A percentile compares a stretch with the other conserved stretches of the same genome.
These are phyloP conservation scores for Oceanodroma leucorhoa DNA, from an alignment of 2,797 vertebrate species.

Conservation along the genomic window DNA sequence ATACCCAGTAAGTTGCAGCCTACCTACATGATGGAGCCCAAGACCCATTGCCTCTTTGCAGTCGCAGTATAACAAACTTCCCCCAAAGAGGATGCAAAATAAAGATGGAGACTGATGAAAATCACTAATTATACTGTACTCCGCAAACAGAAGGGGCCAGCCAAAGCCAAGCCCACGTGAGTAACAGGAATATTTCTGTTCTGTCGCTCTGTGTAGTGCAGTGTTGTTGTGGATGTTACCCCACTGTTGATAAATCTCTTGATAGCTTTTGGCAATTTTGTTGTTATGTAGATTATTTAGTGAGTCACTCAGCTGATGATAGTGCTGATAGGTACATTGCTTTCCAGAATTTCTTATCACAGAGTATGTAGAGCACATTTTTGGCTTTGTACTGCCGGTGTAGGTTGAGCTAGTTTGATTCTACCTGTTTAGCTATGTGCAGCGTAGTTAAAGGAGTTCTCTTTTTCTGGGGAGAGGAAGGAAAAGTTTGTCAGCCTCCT, in stretches of 20 bases:
- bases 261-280: neutral
- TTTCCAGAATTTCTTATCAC: neutral
- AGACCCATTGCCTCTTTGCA: neutral
- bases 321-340: neutral
- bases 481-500: constrained; percentile 8
- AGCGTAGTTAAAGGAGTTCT: neutral
- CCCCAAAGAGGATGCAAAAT: neutral
- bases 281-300: neutral
- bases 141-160: neutral
- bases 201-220: fast-evolving
- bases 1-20: neutral
- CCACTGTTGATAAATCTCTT: neutral
- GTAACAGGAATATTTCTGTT: neutral
- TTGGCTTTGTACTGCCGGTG: neutral
- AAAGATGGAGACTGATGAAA: neutral
- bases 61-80: neutral
- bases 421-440: neutral
- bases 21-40: fast-evolving
- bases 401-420: neutral
- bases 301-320: neutral
- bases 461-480: constrained; percentile 8
- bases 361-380: neutral
- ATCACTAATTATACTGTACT: neutral
- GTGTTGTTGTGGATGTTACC: neutral
- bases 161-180: fast-evolving